Evolutionary conservation across 2,797 vertebrate genomes (phyloP), one percentile per base, ranked within the genome.

Genomic region (Tokudaia muenninki): DNA sequence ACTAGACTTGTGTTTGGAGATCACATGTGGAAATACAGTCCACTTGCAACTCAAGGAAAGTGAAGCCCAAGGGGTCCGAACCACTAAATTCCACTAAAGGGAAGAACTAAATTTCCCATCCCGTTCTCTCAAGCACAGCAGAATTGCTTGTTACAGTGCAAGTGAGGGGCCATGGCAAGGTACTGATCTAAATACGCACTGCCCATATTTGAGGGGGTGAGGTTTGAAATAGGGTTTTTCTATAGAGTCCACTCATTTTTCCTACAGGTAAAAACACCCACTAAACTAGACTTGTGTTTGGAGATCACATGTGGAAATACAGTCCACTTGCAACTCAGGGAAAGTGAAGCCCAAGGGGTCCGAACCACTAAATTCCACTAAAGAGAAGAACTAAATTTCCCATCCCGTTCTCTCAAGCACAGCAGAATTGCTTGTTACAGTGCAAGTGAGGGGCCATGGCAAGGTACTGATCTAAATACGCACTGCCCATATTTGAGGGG

Each of bases 1-100:
- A 65, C 59, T 21, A 96, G 24, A 44, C 19, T 79, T 96, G 63
- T 75, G 41, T 94, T 67, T 75, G 55, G 47, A 55, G 67, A 55
- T 61, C 29, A 55, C 13, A 10, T 47, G 6, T 70, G 80, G 57
- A n/a, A 52, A 41, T 37, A 74, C 0, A 59, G 21, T 9, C 47
- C 4, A 82, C 29, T 41, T 90, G 47, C 22, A 75, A 89, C 47
- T 91, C 34, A n/a, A 22, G 70, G 82, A 50, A 63, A 83, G 63
- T 75, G 1, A 84, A 29, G 16, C n/a, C 75, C 52, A 65, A 44
- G 41, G 34, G 10, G 41, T 37, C 34, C 19, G 3, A 44, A 50
- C 41, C 41, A 41, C 41, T n/a, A n/a, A n/a, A n/a, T n/a, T n/a
- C 65, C 72, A 55, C 78, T 26, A 6, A 41, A 29, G 21, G 19